These are phyloP conservation scores for Mastomys natalensis DNA, from an alignment of 2,113 vertebrate genomes.

Conservation along the genomic window DNA sequence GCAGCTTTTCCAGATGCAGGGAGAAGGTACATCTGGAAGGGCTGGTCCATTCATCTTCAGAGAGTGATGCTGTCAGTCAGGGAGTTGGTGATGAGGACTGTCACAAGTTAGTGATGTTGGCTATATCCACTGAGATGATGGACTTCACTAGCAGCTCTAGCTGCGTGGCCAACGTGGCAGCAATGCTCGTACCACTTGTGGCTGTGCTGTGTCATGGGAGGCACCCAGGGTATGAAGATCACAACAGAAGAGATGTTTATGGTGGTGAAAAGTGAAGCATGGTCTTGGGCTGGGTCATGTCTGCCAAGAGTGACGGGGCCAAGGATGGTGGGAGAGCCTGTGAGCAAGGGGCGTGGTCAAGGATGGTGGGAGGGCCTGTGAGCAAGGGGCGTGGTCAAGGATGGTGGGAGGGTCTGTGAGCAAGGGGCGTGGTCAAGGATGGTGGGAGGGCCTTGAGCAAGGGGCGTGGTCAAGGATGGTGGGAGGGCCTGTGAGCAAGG, in stretches of 20 bases:
- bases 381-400: too few species aligned
- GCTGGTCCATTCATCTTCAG: not conserved
- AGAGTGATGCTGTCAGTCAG: not conserved
- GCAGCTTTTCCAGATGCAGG: not conserved
- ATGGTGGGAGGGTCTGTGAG: too few species aligned
- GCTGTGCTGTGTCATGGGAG: too few species aligned
- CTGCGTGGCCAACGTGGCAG: not conserved
- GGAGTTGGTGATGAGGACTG: not conserved
- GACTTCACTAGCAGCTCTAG: not conserved
- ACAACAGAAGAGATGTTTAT: not conserved
- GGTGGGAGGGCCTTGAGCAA: not conserved
- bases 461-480: too few species aligned
- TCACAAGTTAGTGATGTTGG: not conserved
- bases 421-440: not conserved
- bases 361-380: not conserved
- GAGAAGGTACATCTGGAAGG: not conserved
- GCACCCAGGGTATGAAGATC: not conserved
- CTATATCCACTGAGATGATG: not conserved
- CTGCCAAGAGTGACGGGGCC: too few species aligned
- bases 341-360: not conserved
- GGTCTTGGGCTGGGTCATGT: too few species aligned
- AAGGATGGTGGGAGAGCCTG: not conserved
- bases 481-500: too few species aligned
- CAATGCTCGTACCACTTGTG: not conserved
- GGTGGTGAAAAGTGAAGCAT: not conserved